These are phyloP conservation scores for Drosophila mayaguana DNA, from an alignment of 2,888 invertebrate species.

Conservation along the genomic window DNA sequence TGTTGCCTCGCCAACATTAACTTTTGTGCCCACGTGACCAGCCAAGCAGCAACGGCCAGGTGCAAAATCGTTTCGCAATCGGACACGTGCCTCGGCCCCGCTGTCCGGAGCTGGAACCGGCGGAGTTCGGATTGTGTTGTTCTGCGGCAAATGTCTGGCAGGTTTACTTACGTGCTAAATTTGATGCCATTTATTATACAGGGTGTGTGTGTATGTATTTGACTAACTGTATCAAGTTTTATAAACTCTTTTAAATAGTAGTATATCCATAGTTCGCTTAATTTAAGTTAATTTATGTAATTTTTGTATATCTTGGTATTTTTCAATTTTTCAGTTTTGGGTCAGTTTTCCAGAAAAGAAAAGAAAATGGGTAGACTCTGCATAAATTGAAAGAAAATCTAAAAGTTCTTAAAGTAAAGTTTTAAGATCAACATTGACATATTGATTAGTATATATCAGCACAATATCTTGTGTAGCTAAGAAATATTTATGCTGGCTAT, in stretches of 20 bases:
- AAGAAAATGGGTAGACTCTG: no score
- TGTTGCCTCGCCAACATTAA: conserved; percentile 37
- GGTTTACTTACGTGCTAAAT: conserved; percentile 62
- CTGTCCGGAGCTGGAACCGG: conserved; percentile 5
- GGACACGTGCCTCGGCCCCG: conserved; percentile 52
- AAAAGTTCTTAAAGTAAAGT: no score
- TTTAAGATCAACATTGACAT: no score
- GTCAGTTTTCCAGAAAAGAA: not conserved
- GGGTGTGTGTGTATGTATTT: conserved; percentile 30
- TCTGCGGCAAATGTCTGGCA: conserved; percentile 26
- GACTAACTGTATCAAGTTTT: conserved; percentile 62
- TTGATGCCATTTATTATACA: conserved; percentile 66
- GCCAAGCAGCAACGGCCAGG: conserved; percentile 23
- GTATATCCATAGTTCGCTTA: conserved; percentile 44
- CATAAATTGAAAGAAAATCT: no score
- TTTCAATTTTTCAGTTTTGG: conserved; percentile 17
- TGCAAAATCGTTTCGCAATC: conserved; percentile 57
- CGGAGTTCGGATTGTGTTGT: not conserved
- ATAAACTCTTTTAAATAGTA: conserved; percentile 61
- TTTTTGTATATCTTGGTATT: conserved; percentile 2
- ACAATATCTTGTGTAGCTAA: no score
- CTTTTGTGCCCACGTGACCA: conserved; percentile 53
- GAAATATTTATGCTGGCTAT: no score
- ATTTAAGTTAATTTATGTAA: conserved; percentile 14
- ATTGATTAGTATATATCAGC: no score